Base-by-base conservation (phyloP, 2,113 vertebrate genomes). In the Haliaeetus leucogaster region DNA sequence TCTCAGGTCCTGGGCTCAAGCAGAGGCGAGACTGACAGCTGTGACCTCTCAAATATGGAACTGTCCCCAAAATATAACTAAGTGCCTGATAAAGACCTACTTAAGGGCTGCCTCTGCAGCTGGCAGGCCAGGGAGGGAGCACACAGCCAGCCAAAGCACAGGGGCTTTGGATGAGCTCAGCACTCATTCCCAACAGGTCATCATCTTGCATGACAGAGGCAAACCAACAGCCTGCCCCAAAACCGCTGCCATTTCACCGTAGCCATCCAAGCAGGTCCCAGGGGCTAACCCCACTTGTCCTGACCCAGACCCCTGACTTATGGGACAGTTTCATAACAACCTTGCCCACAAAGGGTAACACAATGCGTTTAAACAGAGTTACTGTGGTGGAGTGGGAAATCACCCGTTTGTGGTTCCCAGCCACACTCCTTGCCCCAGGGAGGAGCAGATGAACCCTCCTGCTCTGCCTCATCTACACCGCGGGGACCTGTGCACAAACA, bases 191-290 rank as follows among this genome's bases (percentile, higher is more conserved):
- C 78, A 65, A 7, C 53, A 36, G 7, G 16, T 50, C 2, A 0
- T 22, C 27, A 48, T 20, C 27, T 6, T 1, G 8, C n/a, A 25
- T 1, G 30, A 40, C 18, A 70, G 62, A 59, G 29, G 50, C 23
- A 48, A 71, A 61, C 0, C 0, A 0, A 45, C 21, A 34, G 29
- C 5, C 62, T 58, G 40, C 23, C 43, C 79, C 76, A 7, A 19
- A 82, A 66, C 0, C 0, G 20, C 36, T 85, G 20, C 34, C 40
- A 22, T 48, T 58, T 43, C 56, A 38, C 26, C 2, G 1, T 2
- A 22, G 36, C 18, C n/a, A 50, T 15, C 38, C 53, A 34, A 27
- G 14, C 43, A 36, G 27, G 16, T 68, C 38, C 40, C 68, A 67
- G 36, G 23, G 32, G 6, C 25, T 55, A n/a, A 42, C 8, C 3